Conservation (phyloP, 2,113 vertebrate genomes). For the mouse (Mus musculus) region GRCm39 chr5:80867001-80867500, state of each 20-base stretch:
- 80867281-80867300: not conserved
- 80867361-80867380: not conserved
- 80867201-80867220: not conserved
- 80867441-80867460: not conserved
- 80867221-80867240: not conserved
- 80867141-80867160: too few relatives aligned
- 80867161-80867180: too few relatives aligned
- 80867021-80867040: too few relatives aligned
- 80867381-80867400: not conserved
- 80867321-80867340: not conserved
- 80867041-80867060: too few relatives aligned
- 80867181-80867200: too few relatives aligned
- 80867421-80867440: not conserved
- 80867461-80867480: not conserved
- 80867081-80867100: too few relatives aligned
- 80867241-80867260: constrained; percentile 4
- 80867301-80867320: not conserved
- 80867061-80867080: too few relatives aligned
- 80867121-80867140: too few relatives aligned
- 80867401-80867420: not conserved
- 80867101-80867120: too few relatives aligned
- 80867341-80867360: not conserved
- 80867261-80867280: not conserved
- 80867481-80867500: not conserved
- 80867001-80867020: too few relatives aligned